Percentiles rank a stretch among this genome's conserved stretches.
Evolutionary conservation across 2,888 invertebrate genomes (phyloP).

Genomic region (Drosophila pullipes): DNA sequence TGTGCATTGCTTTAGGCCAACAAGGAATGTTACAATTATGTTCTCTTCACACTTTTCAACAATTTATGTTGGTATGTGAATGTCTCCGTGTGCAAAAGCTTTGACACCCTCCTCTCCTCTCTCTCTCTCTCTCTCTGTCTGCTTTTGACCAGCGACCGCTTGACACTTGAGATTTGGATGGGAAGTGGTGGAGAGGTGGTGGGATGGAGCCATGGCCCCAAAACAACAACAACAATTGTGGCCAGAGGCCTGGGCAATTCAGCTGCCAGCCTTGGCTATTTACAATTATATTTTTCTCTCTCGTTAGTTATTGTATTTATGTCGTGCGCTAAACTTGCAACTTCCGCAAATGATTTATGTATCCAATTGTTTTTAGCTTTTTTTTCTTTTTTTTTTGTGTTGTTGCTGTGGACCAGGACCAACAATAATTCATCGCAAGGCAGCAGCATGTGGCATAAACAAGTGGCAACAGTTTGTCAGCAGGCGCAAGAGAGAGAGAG

Average conservation of each 20-base stretch:
- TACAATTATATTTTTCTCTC: constrained; percentile 80
- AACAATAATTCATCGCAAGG: constrained; percentile 75
- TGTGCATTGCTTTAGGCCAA: constrained; percentile 80
- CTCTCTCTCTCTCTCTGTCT: neutral
- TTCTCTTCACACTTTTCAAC: constrained; percentile 81
- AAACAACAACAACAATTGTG: constrained; percentile 41
- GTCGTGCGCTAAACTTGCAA: constrained; percentile 78
- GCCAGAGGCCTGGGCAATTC: constrained; percentile 30
- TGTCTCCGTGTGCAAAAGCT: constrained; percentile 60
- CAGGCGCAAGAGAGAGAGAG: constrained; percentile 39
- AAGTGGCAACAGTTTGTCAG: constrained; percentile 81
- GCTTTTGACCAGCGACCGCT: constrained; percentile 62
- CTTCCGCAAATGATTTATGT: constrained; percentile 79
- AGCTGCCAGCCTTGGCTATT: constrained; percentile 64
- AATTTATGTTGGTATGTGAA: constrained; percentile 82
- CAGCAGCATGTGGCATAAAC: constrained; percentile 73
- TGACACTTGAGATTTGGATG: constrained; percentile 65
- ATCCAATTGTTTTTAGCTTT: constrained; percentile 73
- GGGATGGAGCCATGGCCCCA: constrained; percentile 18
- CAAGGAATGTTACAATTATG: constrained; percentile 82
- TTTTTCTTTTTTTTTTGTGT: constrained; percentile 25
- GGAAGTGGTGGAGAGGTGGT: neutral
- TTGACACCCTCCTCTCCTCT: constrained; percentile 5
- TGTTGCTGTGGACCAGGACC: constrained; percentile 49
- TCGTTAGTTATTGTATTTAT: constrained; percentile 80